These are phyloP conservation scores for Oscheius sp. DNA, from an alignment of 2,888 invertebrate genomes.

Conservation along the genomic window DNA sequence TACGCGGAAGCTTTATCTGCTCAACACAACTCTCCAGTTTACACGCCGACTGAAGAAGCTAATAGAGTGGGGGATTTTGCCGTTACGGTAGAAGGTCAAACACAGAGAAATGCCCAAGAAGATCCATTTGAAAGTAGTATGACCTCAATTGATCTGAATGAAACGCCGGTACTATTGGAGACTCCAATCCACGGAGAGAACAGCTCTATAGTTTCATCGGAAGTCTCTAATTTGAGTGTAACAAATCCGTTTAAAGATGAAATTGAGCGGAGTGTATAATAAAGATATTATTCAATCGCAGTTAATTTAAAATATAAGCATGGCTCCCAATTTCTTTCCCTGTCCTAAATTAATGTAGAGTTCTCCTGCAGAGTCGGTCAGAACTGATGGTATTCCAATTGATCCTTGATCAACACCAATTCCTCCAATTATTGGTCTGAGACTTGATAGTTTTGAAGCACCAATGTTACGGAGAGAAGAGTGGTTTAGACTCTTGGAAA, in stretches of 20 bases:
- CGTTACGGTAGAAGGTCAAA: background rate
- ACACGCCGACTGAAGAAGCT: background rate
- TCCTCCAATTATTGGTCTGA: no score
- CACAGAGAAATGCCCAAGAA: background rate
- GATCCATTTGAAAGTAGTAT: background rate
- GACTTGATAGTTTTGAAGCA: no score
- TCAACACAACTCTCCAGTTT: background rate
- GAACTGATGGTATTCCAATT: no score
- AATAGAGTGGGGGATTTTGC: background rate
- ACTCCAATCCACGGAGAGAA: background rate
- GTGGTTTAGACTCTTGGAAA: no score
- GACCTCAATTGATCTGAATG: background rate
- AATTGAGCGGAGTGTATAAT: background rate
- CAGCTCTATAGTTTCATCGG: background rate
- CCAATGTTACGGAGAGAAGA: no score
- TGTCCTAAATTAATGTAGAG: no score
- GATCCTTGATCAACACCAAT: no score
- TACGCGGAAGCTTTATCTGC: constrained; percentile 10
- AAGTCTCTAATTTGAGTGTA: constrained; percentile 2
- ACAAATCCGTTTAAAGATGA: constrained; percentile 21
- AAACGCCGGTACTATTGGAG: background rate
- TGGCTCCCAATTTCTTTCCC: no score
- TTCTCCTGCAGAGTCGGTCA: no score
- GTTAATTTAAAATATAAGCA: no score
- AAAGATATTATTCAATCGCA: no score